Base-by-base conservation (phyloP, 2,888 invertebrate species). In the Creontiades dilutus region DNA sequence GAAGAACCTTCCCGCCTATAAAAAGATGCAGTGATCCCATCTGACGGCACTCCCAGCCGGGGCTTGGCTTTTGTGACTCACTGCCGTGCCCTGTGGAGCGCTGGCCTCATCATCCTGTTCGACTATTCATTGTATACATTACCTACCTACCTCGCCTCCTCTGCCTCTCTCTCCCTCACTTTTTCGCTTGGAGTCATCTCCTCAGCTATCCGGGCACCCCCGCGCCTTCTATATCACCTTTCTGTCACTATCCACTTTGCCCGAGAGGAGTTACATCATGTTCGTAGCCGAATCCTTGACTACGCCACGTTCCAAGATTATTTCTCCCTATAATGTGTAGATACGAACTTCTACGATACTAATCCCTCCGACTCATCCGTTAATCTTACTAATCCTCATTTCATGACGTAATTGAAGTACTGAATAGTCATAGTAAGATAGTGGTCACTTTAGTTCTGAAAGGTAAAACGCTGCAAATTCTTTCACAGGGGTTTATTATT, bases 51-150 rank as follows among this genome's bases (percentile, higher is more conserved):
- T 61, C 85, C 85, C 85, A 85, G 61, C 61, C 23, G 47, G 80
- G 88, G 88, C 88, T 88, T 88, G 88, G 88, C 78, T 75, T 28
- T 14, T 27, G 88, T 88, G 88, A 88, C 48, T 88, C 88, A 88
- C n/a, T 85, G 86, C 86, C 86, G 75, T 19, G 47, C 86, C 86
- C 86, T 75, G 11, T 76, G 68, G 27, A 86, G 86, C 88, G 55
- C 88, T 52, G 88, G 78, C 78, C 88, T 78, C 88, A 88, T 88
- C 88, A 76, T 86, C 86, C 86, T 86, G 88, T 88, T 88, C 88
- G 88, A 88, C 88, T 88, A 88, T 88, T 88, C 88, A 88, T 88
- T 88, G 88, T 88, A 88, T 88, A 88, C 88, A 88, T 88, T 88
- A 88, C 76, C 47, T 48, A 11, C 12, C 37, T 52, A 11, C 68